Base-by-base conservation (phyloP, 2,888 invertebrate genomes). In the Laothoe populi region DNA sequence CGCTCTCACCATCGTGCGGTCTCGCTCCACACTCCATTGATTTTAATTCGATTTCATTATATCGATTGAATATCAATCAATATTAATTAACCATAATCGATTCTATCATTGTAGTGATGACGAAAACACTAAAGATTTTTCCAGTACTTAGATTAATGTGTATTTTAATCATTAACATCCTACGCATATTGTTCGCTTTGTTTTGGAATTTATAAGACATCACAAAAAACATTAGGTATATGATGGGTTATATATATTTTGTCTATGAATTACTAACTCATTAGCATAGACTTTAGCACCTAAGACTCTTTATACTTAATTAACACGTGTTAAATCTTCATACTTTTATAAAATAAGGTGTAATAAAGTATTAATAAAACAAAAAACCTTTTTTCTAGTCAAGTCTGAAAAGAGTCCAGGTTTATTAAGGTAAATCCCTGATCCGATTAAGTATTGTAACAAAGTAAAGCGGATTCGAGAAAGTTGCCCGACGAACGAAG, bases 11-110 rank as follows among this genome's bases (percentile, higher is more conserved):
- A 82, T 76, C 78, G 75, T 79, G 78, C 44, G 76, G 81, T 79
- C 88, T 90, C 81, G 84, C 87, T 87, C 81, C 82, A 73, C 79
- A 76, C 78, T 81, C 80, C 87, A 90, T 90, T 86, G 84, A 82
- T 86, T 87, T 84, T 80, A 77, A 78, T 78, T 74, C 71, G 78
- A 81, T 79, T 73, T 68, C 72, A 74, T 70, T 76, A 77, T 69
- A 69, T 74, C 70, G 69, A 75, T 77, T 65, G 65, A 69, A 71
- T 72, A 75, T 66, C 64, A 68, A 75, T 73, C 70, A 70, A 67
- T 66, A 26, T 44, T 26, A 57, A 61, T 63, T 61, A 35, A 53
- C 19, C 35, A 35, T 53, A 53, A 53, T 64, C 42, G 45, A 60
- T 49, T 49, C 62, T 57, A 66, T 66, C 13, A 38, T 53, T 53